Evolutionary conservation across 2,888 invertebrate species (phyloP).

Genomic region (Spicauda simplicius): DNA sequence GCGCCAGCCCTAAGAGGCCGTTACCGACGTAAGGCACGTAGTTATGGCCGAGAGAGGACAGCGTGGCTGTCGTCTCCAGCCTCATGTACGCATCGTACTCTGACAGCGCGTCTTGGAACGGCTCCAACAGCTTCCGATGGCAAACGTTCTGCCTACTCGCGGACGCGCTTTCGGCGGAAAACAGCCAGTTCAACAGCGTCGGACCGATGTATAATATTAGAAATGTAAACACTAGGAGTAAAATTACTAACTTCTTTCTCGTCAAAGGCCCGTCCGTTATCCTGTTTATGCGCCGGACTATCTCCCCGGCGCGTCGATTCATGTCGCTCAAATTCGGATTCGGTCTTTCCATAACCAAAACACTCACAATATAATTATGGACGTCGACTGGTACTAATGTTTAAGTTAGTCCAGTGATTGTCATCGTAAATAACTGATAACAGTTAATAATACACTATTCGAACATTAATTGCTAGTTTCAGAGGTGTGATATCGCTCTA

Average conservation of each 20-base stretch:
- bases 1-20: constrained; percentile 88
- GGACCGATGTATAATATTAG: constrained; percentile 88
- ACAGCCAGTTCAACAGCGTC: constrained; percentile 86
- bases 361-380: constrained; percentile 15
- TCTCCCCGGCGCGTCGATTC: constrained; percentile 75
- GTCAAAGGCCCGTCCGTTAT: constrained; percentile 78
- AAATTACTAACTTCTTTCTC: constrained; percentile 76
- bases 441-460: constrained; percentile 17
- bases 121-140: constrained; percentile 86
- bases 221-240: constrained; percentile 82
- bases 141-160: constrained; percentile 85
- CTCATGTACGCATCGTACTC: constrained; percentile 89
- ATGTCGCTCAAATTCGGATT: constrained; percentile 66
- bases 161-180: constrained; percentile 74
- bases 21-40: constrained; percentile 91
- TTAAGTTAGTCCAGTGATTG: constrained; percentile 53
- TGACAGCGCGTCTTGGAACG: constrained; percentile 85
- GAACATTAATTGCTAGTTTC: background rate
- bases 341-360: constrained; percentile 56
- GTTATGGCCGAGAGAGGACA: constrained; percentile 80
- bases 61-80: constrained; percentile 80
- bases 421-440: constrained; percentile 51
- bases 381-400: constrained; percentile 29
- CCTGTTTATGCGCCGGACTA: constrained; percentile 74
- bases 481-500: background rate